Percentiles rank a stretch among this genome's conserved stretches.
These are phyloP conservation scores for Gallinago stenura DNA, from an alignment of 2,797 vertebrate genomes.

Conservation along the genomic window DNA sequence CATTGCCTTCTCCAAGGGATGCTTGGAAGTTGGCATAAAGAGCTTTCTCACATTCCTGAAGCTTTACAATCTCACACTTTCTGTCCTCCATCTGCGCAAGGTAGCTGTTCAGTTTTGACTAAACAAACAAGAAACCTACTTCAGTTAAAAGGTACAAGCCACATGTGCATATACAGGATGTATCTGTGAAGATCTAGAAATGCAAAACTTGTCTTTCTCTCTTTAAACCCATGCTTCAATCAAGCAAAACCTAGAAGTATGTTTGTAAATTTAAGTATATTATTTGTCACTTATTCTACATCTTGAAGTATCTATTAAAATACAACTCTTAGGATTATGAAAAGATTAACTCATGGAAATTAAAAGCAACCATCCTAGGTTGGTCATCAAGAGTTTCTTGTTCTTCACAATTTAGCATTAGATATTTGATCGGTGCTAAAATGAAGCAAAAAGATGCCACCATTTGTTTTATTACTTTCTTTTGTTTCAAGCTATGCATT, in stretches of 20 bases:
- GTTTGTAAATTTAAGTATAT: neutral
- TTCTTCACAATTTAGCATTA: neutral
- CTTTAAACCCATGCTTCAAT: neutral
- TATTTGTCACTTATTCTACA: neutral
- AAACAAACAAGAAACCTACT: neutral
- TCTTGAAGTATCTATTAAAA: neutral
- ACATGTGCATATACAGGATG: neutral
- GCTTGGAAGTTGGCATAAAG: constrained; percentile 81
- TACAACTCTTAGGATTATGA: neutral
- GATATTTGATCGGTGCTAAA: neutral
- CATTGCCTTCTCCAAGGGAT: constrained; percentile 87
- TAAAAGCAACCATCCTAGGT: neutral
- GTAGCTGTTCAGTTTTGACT: constrained; percentile 78
- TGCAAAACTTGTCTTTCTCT: neutral
- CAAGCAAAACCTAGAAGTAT: neutral
- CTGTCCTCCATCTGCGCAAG: constrained; percentile 83
- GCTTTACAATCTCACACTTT: constrained; percentile 80
- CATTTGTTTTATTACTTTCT: neutral
- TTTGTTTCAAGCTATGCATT: neutral
- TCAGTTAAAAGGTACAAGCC: neutral
- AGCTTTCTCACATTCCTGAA: constrained; percentile 84
- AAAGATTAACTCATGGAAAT: neutral
- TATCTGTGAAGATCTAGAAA: neutral
- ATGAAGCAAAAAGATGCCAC: neutral
- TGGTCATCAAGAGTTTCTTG: neutral